Evolutionary conservation across 2,888 invertebrate genomes (phyloP).

Genomic region (Apamea sordens): DNA sequence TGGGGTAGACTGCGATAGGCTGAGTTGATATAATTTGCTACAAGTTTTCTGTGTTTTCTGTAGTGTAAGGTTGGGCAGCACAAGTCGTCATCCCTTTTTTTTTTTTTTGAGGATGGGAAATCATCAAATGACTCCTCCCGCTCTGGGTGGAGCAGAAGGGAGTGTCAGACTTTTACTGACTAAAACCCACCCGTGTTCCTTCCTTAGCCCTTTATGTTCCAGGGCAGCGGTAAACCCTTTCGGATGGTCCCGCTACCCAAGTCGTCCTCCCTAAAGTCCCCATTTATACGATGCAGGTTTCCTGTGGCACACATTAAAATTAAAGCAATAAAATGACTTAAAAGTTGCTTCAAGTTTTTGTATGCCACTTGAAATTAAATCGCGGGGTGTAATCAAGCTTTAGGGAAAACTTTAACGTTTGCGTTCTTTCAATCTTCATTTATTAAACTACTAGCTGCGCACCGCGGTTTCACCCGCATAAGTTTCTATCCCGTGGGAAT

Average conservation of each 20-base stretch:
- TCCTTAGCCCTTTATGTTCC: too few species aligned
- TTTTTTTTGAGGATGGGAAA: too few species aligned
- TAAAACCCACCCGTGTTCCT: too few species aligned
- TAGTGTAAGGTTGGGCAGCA: not conserved
- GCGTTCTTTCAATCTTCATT: not conserved
- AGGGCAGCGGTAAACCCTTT: too few species aligned
- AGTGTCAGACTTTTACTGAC: too few species aligned
- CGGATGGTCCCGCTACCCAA: too few species aligned
- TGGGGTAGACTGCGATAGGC: too few species aligned
- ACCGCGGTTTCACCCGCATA: too few species aligned
- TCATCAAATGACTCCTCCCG: too few species aligned
- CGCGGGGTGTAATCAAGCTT: not conserved
- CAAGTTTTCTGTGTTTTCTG: not conserved
- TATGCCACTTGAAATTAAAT: too few species aligned
- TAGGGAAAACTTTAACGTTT: not conserved
- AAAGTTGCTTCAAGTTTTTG: not conserved
- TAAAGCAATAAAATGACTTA: not conserved
- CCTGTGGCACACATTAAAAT: not conserved
- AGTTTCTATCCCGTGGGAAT: too few species aligned
- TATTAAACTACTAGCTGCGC: not conserved
- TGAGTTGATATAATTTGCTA: not conserved
- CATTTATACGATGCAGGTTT: not conserved
- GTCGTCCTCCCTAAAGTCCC: not conserved
- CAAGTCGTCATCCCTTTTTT: not conserved
- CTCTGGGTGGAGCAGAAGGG: too few species aligned